Conservation (phyloP, 2,888 invertebrate genomes). For the Clostera curtula region DNA sequence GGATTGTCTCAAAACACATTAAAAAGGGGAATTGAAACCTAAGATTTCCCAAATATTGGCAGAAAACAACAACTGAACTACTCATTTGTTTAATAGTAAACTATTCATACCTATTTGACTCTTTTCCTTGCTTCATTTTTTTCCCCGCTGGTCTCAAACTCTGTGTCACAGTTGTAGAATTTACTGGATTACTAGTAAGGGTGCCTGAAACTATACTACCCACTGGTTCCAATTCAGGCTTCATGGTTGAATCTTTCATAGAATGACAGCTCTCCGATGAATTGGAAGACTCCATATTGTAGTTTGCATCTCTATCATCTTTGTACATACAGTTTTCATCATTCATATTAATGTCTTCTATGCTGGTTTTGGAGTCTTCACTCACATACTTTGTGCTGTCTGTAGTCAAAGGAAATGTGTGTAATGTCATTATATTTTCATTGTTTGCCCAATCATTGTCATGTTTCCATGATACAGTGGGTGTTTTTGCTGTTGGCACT, state of each 20-base stretch:
- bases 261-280: conserved; percentile 69
- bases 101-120: conserved; percentile 49
- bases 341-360: conserved; percentile 63
- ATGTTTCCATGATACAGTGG: conserved; percentile 61
- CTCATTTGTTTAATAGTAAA: not conserved
- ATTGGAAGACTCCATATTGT: conserved; percentile 67
- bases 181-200: conserved; percentile 39
- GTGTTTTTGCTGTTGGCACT: conserved; percentile 63
- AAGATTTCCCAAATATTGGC: not conserved
- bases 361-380: conserved; percentile 65
- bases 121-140: conserved; percentile 57
- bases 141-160: conserved; percentile 43
- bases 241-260: conserved; percentile 53
- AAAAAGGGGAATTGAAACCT: no score
- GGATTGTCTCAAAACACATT: no score
- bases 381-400: conserved; percentile 59
- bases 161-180: conserved; percentile 45
- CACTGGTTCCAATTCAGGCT: conserved; percentile 47
- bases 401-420: conserved; percentile 48
- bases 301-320: conserved; percentile 64
- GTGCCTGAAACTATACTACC: conserved; percentile 48
- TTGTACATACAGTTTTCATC: conserved; percentile 67
- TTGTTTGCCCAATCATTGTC: conserved; percentile 56
- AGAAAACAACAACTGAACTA: conserved; percentile 1
- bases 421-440: conserved; percentile 55